Base-by-base conservation (phyloP, 2,888 invertebrate genomes). In the Eretmocerus hayati region DNA sequence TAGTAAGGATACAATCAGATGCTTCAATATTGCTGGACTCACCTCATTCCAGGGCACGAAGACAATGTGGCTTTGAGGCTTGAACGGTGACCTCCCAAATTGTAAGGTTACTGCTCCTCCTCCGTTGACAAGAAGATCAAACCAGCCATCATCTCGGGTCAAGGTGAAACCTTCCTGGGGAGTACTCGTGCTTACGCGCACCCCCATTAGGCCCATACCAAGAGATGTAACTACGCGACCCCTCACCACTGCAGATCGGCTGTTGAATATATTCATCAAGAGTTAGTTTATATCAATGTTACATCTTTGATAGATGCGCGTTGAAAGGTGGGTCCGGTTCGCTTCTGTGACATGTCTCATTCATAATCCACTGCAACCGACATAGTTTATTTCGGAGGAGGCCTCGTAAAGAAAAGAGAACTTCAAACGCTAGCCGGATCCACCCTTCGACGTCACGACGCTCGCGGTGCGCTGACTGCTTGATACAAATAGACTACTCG, bases 101-200 rank as follows among this genome's bases (percentile, higher is more conserved):
- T 93, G 90, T 42, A 99, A 75, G 0, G 90, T 93, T 3, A 99
- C 91, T 1, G 94, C 92, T 0, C 95, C 95, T 1, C 97, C 99
- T n/a, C 99, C 99, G 72, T 99, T 99, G 15, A 99, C 96, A 66
- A 99, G 80, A 42, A 99, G 80, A 75, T 99, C 99, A 75, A 99
- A 99, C 90, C 90, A 91, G 42, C 92, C 92, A 62, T 91, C 91
- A 58, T 90, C 90, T 51, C 91, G 77, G 3, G 93, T 92, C 50
- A 93, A 73, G 0, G 97, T 97, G 74, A 94, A 95, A 13, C 97
- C 97, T 77, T 94, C 95, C 40, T 91, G 78, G n/a, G 93, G 87
- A 4, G 90, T 90, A 48, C 88, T 88, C 36, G 96, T 94, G 55
- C 90, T 90, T 4, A 99, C 95, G 57, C 96, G 81, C 8, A 96